Base-by-base conservation (phyloP, 2,888 invertebrate species). In the Diaprepes abbreviatus region DNA sequence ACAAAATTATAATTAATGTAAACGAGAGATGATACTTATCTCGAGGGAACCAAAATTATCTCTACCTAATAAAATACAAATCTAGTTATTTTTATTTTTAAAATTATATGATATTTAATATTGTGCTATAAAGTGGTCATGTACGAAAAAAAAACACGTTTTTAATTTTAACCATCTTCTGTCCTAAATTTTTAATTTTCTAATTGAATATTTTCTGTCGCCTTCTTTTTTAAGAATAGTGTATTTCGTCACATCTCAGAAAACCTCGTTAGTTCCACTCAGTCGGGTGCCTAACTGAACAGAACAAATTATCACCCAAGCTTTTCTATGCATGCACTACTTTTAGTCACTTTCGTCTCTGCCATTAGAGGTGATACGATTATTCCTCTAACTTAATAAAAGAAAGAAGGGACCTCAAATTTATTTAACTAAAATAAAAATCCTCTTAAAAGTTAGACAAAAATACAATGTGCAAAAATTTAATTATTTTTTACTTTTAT, bases 281-380 rank as follows among this genome's bases (percentile, higher is more conserved):
- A 80, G 81, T 79, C 82, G 82, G 80, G 79, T 83, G 82, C 82
- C 79, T 83, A 83, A 83, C 83, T 82, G 82, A 80, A 81, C 82
- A 83, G 83, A 83, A 83, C 83, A 82, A 83, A 83, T 83, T 82
- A 81, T 66, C 60, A 52, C 70, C 38, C 43, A 66, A 50, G 66
- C 65, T 60, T 70, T 69, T 70, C 70, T 59, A 60, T 48, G 52
- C 70, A 66, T 54, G 65, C 70, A 66, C 60, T 54, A 40, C 36
- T 50, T 70, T 65, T 68, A 68, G 36, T 68, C 58, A 69, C 50
- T 58, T 52, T 59, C 36, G 38, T 38, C 33, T 19, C 55, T 31
- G 36, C 65, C 60, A 60, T 70, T 66, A 60, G 55, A 69, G 64
- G 64, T 65, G 69, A 65, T 69, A 24, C 24, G 38, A 64, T 69